A percentile compares a stretch with the other conserved stretches of the same genome.
Conservation (phyloP, 2,888 invertebrate genomes). For the Melanargia galathea region DNA sequence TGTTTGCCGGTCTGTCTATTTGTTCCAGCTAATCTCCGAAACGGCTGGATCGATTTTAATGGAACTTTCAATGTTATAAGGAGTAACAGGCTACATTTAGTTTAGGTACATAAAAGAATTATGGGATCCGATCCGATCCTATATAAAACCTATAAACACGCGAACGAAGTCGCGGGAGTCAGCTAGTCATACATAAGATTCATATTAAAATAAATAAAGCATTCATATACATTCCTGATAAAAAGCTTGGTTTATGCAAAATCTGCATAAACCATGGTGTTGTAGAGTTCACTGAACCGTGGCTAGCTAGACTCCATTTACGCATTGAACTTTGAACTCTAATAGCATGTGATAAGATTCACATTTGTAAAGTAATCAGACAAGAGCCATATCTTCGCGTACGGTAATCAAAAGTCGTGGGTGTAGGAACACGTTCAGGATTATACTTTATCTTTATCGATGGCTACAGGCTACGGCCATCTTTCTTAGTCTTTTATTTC, state of each 20-base stretch:
- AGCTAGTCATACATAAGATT: too few species aligned
- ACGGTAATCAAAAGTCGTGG: constrained; percentile 33
- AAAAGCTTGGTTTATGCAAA: constrained; percentile 22
- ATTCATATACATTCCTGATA: not conserved
- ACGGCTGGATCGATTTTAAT: too few species aligned
- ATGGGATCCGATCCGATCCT: too few species aligned
- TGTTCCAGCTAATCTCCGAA: too few species aligned
- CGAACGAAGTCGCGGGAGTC: too few species aligned
- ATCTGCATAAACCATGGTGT: constrained; percentile 24
- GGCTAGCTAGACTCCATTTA: constrained; percentile 16
- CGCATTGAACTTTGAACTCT: constrained; percentile 18
- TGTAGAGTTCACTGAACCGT: constrained; percentile 35
- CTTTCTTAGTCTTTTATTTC: not conserved
- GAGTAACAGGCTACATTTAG: too few species aligned
- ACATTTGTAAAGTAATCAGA: not conserved
- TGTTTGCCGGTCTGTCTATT: too few species aligned
- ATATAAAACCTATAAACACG: too few species aligned
- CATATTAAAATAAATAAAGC: not conserved
- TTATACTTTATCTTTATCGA: constrained; percentile 11
- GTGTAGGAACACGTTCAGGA: constrained; percentile 26
- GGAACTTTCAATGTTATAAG: too few species aligned
- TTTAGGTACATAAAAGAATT: too few species aligned
- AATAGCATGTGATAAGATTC: not conserved
- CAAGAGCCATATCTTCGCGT: constrained; percentile 21
- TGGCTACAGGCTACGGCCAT: not conserved